Base-by-base conservation (phyloP, 1,140 invertebrate genomes). In the Matsumurasca onukii region DNA sequence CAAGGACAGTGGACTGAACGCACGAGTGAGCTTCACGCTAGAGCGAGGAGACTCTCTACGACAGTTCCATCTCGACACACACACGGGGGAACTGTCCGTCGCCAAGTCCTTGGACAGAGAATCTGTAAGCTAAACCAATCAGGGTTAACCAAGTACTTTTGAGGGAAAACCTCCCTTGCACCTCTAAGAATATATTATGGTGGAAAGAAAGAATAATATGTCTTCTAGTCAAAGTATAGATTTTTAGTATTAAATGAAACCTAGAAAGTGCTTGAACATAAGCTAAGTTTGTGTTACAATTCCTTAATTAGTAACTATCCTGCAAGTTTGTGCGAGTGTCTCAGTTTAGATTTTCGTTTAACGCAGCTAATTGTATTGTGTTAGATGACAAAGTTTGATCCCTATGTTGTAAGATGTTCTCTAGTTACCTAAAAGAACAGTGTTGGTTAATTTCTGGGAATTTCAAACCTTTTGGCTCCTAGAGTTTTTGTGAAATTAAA, bases 51-150 rank as follows among this genome's bases (percentile, higher is more conserved):
- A 96, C 78, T 84, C 85, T 30, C 80, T 88, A 48, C 86, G 86
- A 31, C 89, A 93, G 75, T 97, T 97, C 77, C 71, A 80, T 0
- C 89, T 98, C 30, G 89, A 97, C 77, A 77, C 85, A 13, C 83
- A 86, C 68, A 89, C 88, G 51, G 96, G 96, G 25, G 86, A 91
- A 72, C 84, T 98, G 13, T 85, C 85, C 22, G 88, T 98, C 0
- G 85, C 85, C 0, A 84, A 85, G 27, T 77, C 84, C 52, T 81
- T 98, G 9, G 95, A 98, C 80, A 84, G 95, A 73, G 96, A 98
- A 85, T 82, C 86, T 29, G 84, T 86, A 73, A 76, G 74, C 74
- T 39, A 9, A 39, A 9, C 5, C 17, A 39, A 17, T 39, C 34
- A 5, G 34, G 17, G 17, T 5, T 39, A 39, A 9, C 17, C 17